phyloP scores from a whole-genome alignment of 2,888 invertebrate species.

The Chymomyza amoena region DNA sequence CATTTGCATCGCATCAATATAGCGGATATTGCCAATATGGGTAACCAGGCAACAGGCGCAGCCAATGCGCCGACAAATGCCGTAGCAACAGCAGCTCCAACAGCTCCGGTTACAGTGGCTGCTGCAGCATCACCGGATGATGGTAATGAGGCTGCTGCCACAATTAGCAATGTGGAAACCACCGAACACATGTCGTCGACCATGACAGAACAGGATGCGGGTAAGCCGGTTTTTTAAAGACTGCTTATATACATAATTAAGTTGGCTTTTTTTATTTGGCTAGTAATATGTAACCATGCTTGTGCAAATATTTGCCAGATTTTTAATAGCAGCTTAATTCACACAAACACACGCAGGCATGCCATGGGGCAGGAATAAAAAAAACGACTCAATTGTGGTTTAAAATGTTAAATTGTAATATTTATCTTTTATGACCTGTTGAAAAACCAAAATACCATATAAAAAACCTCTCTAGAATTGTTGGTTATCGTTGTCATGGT shows the following conservation, averaged over 20 bases:
- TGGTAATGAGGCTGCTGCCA: slow-evolving; percentile 11
- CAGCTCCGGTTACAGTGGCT: slow-evolving; percentile 30
- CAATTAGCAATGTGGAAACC: slow-evolving; percentile 17
- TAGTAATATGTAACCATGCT: no score
- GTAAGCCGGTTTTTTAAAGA: neutral
- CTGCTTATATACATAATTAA: neutral
- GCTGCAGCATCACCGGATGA: slow-evolving; percentile 25
- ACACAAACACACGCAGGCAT: neutral
- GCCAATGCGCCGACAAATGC: neutral
- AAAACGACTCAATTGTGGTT: neutral
- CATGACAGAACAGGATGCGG: slow-evolving; percentile 9
- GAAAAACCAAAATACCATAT: neutral
- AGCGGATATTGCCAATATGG: slow-evolving; percentile 74
- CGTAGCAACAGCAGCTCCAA: slow-evolving; percentile 19
- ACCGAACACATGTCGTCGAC: slow-evolving; percentile 10
- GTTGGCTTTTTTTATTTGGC: neutral
- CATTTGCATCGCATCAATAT: slow-evolving; percentile 76
- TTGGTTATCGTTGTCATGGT: neutral
- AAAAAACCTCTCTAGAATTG: neutral
- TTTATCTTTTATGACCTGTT: neutral
- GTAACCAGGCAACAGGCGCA: slow-evolving; percentile 25
- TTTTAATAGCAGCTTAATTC: neutral
- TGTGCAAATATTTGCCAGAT: neutral
- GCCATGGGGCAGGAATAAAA: slow-evolving; percentile 27
- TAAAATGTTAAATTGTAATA: neutral